A percentile compares a stretch with the other conserved stretches of the same genome.
phyloP scores from a whole-genome alignment of 2,888 invertebrate genomes.

The Cataglyphis rosenhaueri region DNA sequence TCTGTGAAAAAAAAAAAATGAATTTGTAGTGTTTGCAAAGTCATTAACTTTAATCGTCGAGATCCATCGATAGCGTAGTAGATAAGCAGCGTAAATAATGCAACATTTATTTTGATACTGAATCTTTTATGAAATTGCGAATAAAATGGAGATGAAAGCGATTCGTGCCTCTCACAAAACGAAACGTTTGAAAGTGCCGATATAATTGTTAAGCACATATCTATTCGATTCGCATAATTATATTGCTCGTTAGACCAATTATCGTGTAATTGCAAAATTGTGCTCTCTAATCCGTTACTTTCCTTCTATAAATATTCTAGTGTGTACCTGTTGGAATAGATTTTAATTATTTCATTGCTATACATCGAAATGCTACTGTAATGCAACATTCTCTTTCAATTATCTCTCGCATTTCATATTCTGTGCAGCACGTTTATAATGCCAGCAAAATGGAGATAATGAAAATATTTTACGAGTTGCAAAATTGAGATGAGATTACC shows the following conservation, averaged over 20 bases:
- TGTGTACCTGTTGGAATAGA: neutral
- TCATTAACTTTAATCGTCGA: constrained; percentile 30
- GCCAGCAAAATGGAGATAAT: constrained; percentile 22
- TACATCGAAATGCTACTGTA: neutral
- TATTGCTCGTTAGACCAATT: constrained; percentile 41
- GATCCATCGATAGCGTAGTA: constrained; percentile 19
- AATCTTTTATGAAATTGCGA: constrained; percentile 20
- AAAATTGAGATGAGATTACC: constrained; percentile 3
- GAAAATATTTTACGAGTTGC: constrained; percentile 15
- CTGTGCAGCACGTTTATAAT: constrained; percentile 2
- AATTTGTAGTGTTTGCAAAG: constrained; percentile 12
- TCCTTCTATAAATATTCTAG: constrained; percentile 46
- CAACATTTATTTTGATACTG: constrained; percentile 28
- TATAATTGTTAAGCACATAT: constrained; percentile 38
- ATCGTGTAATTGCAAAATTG: constrained; percentile 37
- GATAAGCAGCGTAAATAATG: constrained; percentile 28
- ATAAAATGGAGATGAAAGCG: constrained; percentile 21
- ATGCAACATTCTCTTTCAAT: constrained; percentile 16
- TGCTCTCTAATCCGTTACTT: constrained; percentile 40
- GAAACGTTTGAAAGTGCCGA: constrained; percentile 38
- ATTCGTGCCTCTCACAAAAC: constrained; percentile 12
- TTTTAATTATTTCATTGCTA: constrained; percentile 20
- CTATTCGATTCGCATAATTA: constrained; percentile 22
- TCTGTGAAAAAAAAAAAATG: neutral
- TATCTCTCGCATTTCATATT: constrained; percentile 22